Conservation (phyloP, 2,888 invertebrate genomes). For the Auanema freiburgensis region DNA sequence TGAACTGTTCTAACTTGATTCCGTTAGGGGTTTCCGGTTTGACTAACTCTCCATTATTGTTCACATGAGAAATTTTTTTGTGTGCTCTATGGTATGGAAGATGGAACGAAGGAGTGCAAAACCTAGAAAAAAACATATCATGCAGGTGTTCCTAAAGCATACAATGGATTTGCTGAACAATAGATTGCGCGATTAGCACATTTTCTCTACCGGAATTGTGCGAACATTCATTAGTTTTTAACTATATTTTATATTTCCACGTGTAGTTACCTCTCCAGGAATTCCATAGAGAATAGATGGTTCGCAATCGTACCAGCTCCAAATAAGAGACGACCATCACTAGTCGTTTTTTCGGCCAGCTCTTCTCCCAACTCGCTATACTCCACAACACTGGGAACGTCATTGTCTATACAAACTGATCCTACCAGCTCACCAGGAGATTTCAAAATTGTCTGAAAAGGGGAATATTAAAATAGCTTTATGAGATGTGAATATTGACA, state of each 20-base stretch:
- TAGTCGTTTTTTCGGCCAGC: conserved; percentile 74
- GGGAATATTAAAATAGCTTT: background rate
- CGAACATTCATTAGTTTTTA: background rate
- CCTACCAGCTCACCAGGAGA: conserved; percentile 42
- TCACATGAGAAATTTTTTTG: conserved; percentile 90
- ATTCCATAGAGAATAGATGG: conserved; percentile 88
- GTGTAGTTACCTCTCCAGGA: conserved; percentile 71
- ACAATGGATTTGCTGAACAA: conserved; percentile 3
- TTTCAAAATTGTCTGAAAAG: conserved; percentile 31
- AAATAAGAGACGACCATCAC: conserved; percentile 77
- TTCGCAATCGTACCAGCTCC: conserved; percentile 97
- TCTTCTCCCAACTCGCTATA: conserved; percentile 91
- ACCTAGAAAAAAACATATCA: conserved; percentile 23
- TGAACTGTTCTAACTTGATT: conserved; percentile 97
- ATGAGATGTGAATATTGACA: background rate
- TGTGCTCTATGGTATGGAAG: conserved; percentile 90
- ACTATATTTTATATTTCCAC: background rate
- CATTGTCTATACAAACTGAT: conserved; percentile 37
- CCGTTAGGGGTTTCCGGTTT: conserved; percentile 86
- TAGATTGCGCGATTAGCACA: background rate
- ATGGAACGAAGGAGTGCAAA: conserved; percentile 72
- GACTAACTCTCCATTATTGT: conserved; percentile 67
- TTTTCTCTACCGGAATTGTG: too few species aligned
- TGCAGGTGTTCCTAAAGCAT: background rate
- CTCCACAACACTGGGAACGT: conserved; percentile 75